Base-by-base conservation (phyloP, 2,113 vertebrate genomes). In the Rhabdornis inornatus region DNA sequence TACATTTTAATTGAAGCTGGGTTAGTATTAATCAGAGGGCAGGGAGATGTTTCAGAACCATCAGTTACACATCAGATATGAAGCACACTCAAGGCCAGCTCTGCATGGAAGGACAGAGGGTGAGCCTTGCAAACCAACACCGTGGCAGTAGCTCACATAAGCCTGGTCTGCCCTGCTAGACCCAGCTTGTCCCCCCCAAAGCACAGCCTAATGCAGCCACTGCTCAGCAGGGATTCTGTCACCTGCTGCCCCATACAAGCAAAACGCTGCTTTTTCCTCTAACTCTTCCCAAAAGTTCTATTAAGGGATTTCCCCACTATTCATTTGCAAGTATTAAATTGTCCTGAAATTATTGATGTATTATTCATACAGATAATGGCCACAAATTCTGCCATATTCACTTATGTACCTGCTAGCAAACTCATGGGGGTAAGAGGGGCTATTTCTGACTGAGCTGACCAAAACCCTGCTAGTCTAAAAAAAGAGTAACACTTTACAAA, bases 1-100 rank as follows among this genome's bases (percentile, higher is more conserved):
- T 91, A 69, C 31, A 39, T 92, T 95, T 93, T 96, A 96, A 95
- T 83, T 96, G 93, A 83, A 90, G 52, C 60, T 82, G 71, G 53
- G 84, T 79, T 71, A 90, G 71, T 44, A 86, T 77, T 96, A 92
- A 96, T 93, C 95, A 97, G 79, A 71, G 88, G 74, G 76, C 83
- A 92, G 69, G 56, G 66, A 92, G 69, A 90, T 7, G 1, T 83
- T 93, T 88, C 60, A 40, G 88, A 85, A 88, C 82, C 74, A 77
- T 85, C 85, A 83, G 93, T 87, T 69, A 39, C 71, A 79, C 50
- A 74, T 10, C 53, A 75, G 83, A 83, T 42, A n/a, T 0, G 68
- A 87, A 66, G 82, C 25, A 60, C 18, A 30, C 24, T 68, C 78
- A 60, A 33, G 78, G 79, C 65, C 84, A 72, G 44, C 47, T 52